A percentile compares a stretch with the other conserved stretches of the same genome.
phyloP scores from a whole-genome alignment of 2,888 invertebrate species.

The Caenorhabditis sp. region DNA sequence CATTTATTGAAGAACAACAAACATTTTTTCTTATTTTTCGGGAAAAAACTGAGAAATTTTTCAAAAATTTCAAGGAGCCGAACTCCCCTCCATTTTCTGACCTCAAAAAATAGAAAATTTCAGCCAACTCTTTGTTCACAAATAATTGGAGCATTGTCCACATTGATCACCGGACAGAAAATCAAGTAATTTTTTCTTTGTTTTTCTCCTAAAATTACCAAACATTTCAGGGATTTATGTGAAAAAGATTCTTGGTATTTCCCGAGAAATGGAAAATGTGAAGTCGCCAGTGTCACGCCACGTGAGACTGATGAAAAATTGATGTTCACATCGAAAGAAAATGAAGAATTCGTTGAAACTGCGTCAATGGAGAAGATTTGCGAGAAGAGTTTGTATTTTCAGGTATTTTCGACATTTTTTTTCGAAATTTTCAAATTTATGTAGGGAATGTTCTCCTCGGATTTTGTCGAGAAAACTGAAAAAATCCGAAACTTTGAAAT shows the following conservation, averaged over 20 bases:
- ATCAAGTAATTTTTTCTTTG: slow-evolving; percentile 6
- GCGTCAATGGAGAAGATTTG: slow-evolving; percentile 50
- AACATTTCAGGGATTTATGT: slow-evolving; percentile 38
- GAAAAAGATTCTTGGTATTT: slow-evolving; percentile 42
- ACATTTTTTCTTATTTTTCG: too few species aligned
- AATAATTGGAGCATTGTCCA: slow-evolving; percentile 53
- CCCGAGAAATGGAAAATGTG: slow-evolving; percentile 10
- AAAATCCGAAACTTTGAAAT: slow-evolving; percentile 51
- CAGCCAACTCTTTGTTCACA: slow-evolving; percentile 53
- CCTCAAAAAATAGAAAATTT: too few species aligned
- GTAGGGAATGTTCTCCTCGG: slow-evolving; percentile 61
- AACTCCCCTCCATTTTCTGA: too few species aligned
- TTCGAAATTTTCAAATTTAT: slow-evolving; percentile 12
- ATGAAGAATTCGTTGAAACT: slow-evolving; percentile 31
- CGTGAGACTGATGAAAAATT: slow-evolving; percentile 2
- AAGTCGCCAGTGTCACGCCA: slow-evolving; percentile 5
- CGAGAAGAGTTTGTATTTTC: slow-evolving; percentile 54
- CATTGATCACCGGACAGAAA: slow-evolving; percentile 42
- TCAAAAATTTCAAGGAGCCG: too few species aligned
- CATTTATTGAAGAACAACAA: too few species aligned
- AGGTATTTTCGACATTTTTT: slow-evolving; percentile 28
- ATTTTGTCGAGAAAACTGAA: slow-evolving; percentile 54
- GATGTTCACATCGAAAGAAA: slow-evolving; percentile 30
- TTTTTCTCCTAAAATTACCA: neutral
- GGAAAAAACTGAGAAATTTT: too few species aligned